Base-by-base conservation (phyloP, 2,888 invertebrate genomes). In the Xestia c-nigrum region DNA sequence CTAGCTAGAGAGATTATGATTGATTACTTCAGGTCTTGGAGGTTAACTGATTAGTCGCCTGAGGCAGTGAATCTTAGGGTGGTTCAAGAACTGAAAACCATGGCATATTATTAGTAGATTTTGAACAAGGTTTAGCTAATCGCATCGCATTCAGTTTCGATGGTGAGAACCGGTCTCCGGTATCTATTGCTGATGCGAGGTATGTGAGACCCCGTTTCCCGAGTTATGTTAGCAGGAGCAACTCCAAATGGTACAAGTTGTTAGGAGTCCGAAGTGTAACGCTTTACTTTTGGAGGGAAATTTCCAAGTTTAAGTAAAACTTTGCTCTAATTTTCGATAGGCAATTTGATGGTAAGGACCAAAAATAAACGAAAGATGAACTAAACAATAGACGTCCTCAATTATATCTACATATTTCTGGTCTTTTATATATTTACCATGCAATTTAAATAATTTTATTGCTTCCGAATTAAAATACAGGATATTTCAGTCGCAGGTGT, bases 11-110 rank as follows among this genome's bases (percentile, higher is more conserved):
- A 61, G 24, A 61, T 59, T 50, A 59, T 59, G 47, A 67, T 76
- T 57, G 57, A 76, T 76, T n/a, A 43, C 16, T 76, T 14, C 5
- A 68, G n/a, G 46, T 46, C 66, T 47, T n/a, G n/a, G n/a, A 57
- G 19, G 57, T 77, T 31, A 76, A 31, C 24, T 21, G 47, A 14
- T 16, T 43, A 19, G 14, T 24, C 31, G 50, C 47, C n/a, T 43
- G 5, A 6, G 9, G 31, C 59, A 16, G 12, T n/a, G 2, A n/a
- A 47, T 43, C 19, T 21, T 46, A 10, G 9, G 14, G 12, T 24
- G 14, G 6, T 40, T 63, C 40, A 63, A 40, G 1, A n/a, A 14
- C 63, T 40, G 40, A 31, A 0, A 38, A 2, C 40, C 40, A 61
- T 38, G 38, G 0, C 19, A 19, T 38, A 61, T 61, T 38, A 1